Conservation (phyloP, 2,888 invertebrate species). For the Trissolcus brochymenae region DNA sequence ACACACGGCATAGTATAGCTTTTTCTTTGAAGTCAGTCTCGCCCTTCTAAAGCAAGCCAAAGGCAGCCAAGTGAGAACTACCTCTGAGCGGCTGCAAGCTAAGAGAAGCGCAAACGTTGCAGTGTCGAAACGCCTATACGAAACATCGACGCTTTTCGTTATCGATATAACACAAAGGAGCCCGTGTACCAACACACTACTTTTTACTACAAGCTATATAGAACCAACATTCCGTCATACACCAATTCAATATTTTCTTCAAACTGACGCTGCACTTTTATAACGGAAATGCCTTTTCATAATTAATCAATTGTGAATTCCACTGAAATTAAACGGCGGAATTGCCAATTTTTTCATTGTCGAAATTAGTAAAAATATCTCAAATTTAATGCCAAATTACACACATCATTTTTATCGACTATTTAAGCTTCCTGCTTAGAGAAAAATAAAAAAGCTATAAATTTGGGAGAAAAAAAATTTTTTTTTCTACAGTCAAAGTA, state of each 20-base stretch:
- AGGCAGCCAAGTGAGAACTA: slow-evolving; percentile 68
- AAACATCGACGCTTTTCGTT: slow-evolving; percentile 68
- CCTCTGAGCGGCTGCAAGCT: slow-evolving; percentile 63
- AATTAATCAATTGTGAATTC: slow-evolving; percentile 42
- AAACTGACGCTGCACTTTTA: slow-evolving; percentile 16
- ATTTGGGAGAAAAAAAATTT: no score
- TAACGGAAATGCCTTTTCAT: slow-evolving; percentile 35
- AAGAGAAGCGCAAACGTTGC: slow-evolving; percentile 58
- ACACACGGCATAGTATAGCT: slow-evolving; percentile 64
- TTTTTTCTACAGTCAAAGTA: no score
- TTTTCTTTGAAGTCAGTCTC: slow-evolving; percentile 71
- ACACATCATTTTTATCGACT: no score
- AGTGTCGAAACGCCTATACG: slow-evolving; percentile 63
- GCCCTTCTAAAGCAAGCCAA: slow-evolving; percentile 63
- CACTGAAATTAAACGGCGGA: slow-evolving; percentile 32
- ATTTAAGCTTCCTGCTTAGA: no score
- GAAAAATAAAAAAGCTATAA: no score
- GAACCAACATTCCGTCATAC: slow-evolving; percentile 26
- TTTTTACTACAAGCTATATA: slow-evolving; percentile 32
- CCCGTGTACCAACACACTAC: slow-evolving; percentile 44
- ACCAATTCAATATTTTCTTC: slow-evolving; percentile 46
- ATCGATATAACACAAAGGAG: slow-evolving; percentile 68
- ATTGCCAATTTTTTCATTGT: slow-evolving; percentile 8
- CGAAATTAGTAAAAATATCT: no score
- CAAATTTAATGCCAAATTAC: no score